Base-by-base conservation (phyloP, 2,113 vertebrate species). In the Stegastes partitus region DNA sequence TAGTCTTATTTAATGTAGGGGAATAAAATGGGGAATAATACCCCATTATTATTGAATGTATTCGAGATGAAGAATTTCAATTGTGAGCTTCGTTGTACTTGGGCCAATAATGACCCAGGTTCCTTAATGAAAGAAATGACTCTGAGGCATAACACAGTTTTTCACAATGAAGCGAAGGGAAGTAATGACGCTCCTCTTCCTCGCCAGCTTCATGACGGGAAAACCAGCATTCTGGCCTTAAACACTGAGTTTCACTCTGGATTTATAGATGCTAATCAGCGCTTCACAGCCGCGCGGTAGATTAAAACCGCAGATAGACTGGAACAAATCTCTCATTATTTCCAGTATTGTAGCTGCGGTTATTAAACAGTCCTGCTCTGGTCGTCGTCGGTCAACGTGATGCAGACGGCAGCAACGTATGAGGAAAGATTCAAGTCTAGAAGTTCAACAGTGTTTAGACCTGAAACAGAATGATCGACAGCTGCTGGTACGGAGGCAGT, bases 11-110 rank as follows among this genome's bases (percentile, higher is more conserved):
- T 88, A 92, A 90, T 86, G 77, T 72, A 69, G 58, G 72, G 65
- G 67, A 79, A 86, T 87, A 83, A 82, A 86, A 89, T 79, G 63
- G 72, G 68, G 51, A 83, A 91, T 88, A 87, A 87, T 87, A 89
- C 59, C 65, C 86, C 59, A 86, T 91, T 90, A 91, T 87, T 87
- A 87, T 82, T 82, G 91, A 85, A 91, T 83, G 79, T 85, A 68
- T 87, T 82, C 44, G 10, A 75, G 63, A 86, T 88, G 82, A 86
- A 76, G 74, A 84, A 86, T 87, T 90, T 87, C 73, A 82, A 45
- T 89, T 83, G 72, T 81, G 82, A 64, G 55, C 68, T 85, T 86
- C 62, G 53, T 88, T 81, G 79, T 85, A 86, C 76, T 84, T 77
- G 18, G 58, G 50, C 70, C 79, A 69, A 81, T 87, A 88, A 91